Evolutionary conservation across 2,797 vertebrate species (phyloP), one percentile per base, ranked within the genome.

Genomic region (Huso huso): DNA sequence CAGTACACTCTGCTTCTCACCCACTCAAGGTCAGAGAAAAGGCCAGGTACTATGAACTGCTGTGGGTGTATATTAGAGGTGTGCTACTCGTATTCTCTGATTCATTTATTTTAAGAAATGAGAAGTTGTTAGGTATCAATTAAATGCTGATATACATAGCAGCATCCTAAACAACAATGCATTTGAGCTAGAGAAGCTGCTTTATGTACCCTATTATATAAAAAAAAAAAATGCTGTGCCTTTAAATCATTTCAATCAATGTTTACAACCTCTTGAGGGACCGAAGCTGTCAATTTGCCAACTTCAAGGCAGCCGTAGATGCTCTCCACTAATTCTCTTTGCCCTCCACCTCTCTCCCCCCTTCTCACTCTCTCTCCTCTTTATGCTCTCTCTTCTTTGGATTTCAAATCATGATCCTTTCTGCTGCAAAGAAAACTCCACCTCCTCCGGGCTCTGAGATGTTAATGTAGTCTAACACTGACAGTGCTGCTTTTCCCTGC

Each of bases 171-270:
- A 37, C 23, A 37, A 37, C 2, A 37, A 37, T 37, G 23, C 23
- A 37, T 37, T 37, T 37, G 23, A 37, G 23, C 23, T 37, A 2
- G 23, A 37, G 2, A 37, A 37, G 2, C 23, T 37, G 23, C 23
- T 37, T 37, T 37, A 37, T 37, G 4, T 37, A 55, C 52, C 52
- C 52, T 55, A 9, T 55, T 55, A 55, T 55, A 55, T 2, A n/a
- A 37, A 37, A 37, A 3, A 49, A 49, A 71, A 48, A 53, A 69
- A 60, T 70, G 1, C 71, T 71, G 71, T 69, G 51, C 74, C 77
- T 79, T 82, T 79, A 82, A 83, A 82, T 80, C 2, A 83, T 85
- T 82, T 77, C 73, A 79, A 81, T 83, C 76, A 69, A 82, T 82
- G 77, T 83, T 85, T 82, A 84, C 63, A 82, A 79, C 76, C 69